Evolutionary conservation across 2,888 invertebrate species (phyloP).

Genomic region (Anticlea derivata): DNA sequence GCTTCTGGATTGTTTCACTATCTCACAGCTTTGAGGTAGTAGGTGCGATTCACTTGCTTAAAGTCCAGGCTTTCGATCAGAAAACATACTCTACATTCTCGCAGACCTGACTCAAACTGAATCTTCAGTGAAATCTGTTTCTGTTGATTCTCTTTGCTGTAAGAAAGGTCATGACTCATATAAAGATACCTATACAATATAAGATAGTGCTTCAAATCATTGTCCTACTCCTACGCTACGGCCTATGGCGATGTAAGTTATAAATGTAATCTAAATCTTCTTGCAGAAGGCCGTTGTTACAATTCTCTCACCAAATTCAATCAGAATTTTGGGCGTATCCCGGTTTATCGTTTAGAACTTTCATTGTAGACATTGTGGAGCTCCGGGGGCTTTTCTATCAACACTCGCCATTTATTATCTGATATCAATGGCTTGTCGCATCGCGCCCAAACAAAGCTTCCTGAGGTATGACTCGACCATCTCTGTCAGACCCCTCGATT

Average conservation of each 20-base stretch:
- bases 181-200: too few relatives aligned
- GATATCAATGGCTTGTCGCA: constrained; percentile 78
- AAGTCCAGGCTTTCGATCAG: too few relatives aligned
- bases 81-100: too few relatives aligned
- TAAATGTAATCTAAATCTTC: background rate
- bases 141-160: too few relatives aligned
- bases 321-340: constrained; percentile 22
- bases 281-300: background rate
- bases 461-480: constrained; percentile 69
- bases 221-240: too few relatives aligned
- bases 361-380: constrained; percentile 28
- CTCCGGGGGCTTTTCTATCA: constrained; percentile 58
- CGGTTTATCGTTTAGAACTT: constrained; percentile 31
- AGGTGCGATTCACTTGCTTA: too few relatives aligned
- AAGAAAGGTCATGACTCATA: too few relatives aligned
- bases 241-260: too few relatives aligned
- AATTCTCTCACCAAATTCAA: constrained; percentile 32
- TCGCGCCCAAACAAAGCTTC: constrained; percentile 77
- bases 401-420: constrained; percentile 76
- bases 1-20: too few relatives aligned
- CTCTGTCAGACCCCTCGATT: constrained; percentile 49
- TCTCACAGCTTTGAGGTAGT: too few relatives aligned
- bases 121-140: too few relatives aligned
- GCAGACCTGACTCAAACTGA: too few relatives aligned
- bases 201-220: background rate